Conservation (phyloP, 2,113 vertebrate genomes). For the Scytalopus superciliaris region DNA sequence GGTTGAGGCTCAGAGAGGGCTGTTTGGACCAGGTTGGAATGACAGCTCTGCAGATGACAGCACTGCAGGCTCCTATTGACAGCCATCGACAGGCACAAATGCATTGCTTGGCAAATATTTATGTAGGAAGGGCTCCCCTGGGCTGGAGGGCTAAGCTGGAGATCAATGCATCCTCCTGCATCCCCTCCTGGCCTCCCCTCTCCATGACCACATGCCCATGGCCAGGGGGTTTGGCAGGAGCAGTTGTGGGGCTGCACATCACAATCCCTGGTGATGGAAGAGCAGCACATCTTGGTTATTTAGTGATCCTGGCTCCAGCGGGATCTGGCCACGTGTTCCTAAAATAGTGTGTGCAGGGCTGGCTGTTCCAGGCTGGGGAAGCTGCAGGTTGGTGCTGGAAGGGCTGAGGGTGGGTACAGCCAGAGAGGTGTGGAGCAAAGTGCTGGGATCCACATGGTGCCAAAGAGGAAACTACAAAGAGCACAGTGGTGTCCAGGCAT, state of each 20-base stretch:
- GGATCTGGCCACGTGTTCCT: accelerated
- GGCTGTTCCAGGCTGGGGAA: background rate
- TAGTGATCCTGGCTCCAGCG: background rate
- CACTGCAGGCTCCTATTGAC: conserved; percentile 55
- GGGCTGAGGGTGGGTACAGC: background rate
- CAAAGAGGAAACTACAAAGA: background rate
- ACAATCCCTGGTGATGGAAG: background rate
- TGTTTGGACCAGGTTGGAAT: background rate
- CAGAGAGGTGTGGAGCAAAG: background rate
- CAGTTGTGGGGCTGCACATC: background rate
- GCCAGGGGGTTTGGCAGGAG: background rate
- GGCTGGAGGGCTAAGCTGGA: background rate
- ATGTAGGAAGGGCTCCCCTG: conserved; percentile 58
- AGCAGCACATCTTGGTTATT: background rate
- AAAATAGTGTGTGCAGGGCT: accelerated
- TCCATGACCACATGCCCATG: background rate
- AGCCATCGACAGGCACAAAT: conserved; percentile 65
- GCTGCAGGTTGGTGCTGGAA: background rate
- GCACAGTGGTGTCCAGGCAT: accelerated
- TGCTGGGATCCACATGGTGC: background rate
- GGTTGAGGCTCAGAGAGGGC: background rate
- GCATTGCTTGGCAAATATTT: conserved; percentile 74
- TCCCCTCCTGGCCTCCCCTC: background rate
- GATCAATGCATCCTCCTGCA: conserved; percentile 18
- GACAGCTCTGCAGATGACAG: background rate